Base-by-base conservation (phyloP, 2,888 invertebrate genomes). In the Tineola bisselliella region DNA sequence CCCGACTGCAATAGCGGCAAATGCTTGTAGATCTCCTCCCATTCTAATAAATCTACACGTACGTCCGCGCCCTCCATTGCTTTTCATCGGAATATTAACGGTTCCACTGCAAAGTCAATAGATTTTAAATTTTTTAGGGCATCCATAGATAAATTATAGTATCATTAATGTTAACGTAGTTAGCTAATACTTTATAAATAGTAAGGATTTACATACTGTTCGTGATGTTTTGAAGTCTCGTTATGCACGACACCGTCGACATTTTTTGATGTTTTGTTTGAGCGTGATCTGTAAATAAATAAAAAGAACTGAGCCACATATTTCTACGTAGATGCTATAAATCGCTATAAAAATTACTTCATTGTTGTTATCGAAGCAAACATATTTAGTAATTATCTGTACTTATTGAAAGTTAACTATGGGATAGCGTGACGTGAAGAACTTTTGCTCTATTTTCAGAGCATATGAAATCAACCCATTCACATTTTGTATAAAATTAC, bases 11-110 rank as follows among this genome's bases (percentile, higher is more conserved):
- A 58, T 12, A 57, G 44, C 60, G 77, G 77, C 63, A 81, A 71
- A 64, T 75, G 80, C 66, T 77, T 69, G 72, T 79, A 83, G 65
- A 84, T 68, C 68, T 79, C 76, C 71, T 83, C 84, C 86, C 84
- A 86, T 66, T 82, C 83, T 68, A 81, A 72, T 67, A 75, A 71
- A 63, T 81, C 80, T 58, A 79, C 81, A 68, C 72, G 70, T 64
- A 69, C 77, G 71, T 81, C 84, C 84, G 81, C 84, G 84, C 81
- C 84, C 81, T 78, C 83, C 87, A 86, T 86, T 64, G 54, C 72
- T 78, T 72, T 70, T 58, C 58, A 58, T 33, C 58, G 58, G 33
- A 58, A 33, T 13, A 58, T 58, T 6, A 33, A 58, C 33, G 33
- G 58, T 33, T 58, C 33, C 58, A 58, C 58, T 58, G 58, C 8